These are phyloP conservation scores for Galbula dea DNA, from an alignment of 2,113 vertebrate species.

Conservation along the genomic window DNA sequence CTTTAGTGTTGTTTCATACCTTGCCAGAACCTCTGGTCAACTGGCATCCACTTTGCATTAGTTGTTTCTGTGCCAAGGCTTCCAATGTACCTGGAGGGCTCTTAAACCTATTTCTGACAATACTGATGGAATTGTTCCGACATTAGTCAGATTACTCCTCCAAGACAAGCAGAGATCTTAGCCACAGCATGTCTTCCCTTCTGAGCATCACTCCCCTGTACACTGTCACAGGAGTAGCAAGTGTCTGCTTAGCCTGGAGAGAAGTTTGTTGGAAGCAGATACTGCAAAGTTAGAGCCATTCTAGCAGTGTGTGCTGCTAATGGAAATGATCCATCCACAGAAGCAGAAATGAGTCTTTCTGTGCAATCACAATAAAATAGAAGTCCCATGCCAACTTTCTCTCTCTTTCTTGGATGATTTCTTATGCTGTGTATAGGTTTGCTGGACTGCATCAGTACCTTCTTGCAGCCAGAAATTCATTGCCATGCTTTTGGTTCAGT, in stretches of 20 bases:
- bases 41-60: slow-evolving; percentile 7
- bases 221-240: slow-evolving; percentile 43
- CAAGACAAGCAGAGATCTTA: slow-evolving; percentile 61
- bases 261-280: slow-evolving; percentile 53
- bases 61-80: slow-evolving; percentile 25
- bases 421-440: not conserved
- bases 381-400: not conserved
- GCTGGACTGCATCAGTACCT: not conserved
- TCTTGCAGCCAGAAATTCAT: not conserved
- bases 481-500: not conserved
- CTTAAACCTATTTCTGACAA: slow-evolving; percentile 58
- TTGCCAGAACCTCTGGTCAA: slow-evolving; percentile 55
- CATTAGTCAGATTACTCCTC: slow-evolving; percentile 52
- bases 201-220: slow-evolving; percentile 46
- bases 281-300: slow-evolving; percentile 34
- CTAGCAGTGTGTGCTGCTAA: not conserved
- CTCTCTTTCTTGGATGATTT: not conserved
- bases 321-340: not conserved
- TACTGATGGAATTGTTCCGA: slow-evolving; percentile 61
- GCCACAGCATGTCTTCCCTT: slow-evolving; percentile 50
- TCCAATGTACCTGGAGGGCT: slow-evolving; percentile 55
- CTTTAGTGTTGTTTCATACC: slow-evolving; percentile 33
- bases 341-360: slow-evolving; percentile 13
- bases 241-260: slow-evolving; percentile 63
- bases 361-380: not conserved